Evolutionary conservation across 2,888 invertebrate species (phyloP), one percentile per base, ranked within the genome.

Genomic region (Drosophila flavopinicola): DNA sequence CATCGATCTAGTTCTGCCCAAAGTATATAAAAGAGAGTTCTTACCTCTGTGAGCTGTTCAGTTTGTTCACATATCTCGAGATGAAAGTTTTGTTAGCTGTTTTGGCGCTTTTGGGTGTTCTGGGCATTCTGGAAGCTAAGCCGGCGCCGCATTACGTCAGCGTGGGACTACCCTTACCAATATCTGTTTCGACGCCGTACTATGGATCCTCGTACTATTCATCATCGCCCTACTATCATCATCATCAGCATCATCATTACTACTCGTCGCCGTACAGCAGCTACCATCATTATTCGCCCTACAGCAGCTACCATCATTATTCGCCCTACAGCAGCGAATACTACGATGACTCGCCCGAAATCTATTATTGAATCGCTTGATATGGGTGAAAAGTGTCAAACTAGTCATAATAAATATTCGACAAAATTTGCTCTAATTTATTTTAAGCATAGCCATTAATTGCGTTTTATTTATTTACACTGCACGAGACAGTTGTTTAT

Each of bases 71-170:
- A 29, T 6, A 29, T 20, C 25, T 35, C 37, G 32, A 6, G 6
- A 74, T 82, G 80, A 78, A 72, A 52, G 27, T 60, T 10, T 53
- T 48, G 5, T 3, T 49, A 5, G 11, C 35, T 9, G 6, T 61
- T 66, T 25, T 53, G 4, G 45, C 49, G 13, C 42, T 71, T 27
- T 6, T 59, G 0, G 23, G 51, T 25, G 44, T 58, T 1, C 25
- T 63, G 20, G 51, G 33, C n/a, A 13, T 42, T 7, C 11, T 54
- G n/a, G 47, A 53, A 9, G 66, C 78, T 3, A 10, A 33, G 24
- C 68, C 78, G 1, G 7, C 49, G 7, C 73, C 76, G 0, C 42
- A 49, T 13, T 11, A 48, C 41, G 27, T 72, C 20, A 29, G 63
- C 24, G 9, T 66, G 1, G 61, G 60, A 1, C 10, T 75, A 11